phyloP scores from a whole-genome alignment of 2,888 invertebrate species.

The Marronus borbonicus region DNA sequence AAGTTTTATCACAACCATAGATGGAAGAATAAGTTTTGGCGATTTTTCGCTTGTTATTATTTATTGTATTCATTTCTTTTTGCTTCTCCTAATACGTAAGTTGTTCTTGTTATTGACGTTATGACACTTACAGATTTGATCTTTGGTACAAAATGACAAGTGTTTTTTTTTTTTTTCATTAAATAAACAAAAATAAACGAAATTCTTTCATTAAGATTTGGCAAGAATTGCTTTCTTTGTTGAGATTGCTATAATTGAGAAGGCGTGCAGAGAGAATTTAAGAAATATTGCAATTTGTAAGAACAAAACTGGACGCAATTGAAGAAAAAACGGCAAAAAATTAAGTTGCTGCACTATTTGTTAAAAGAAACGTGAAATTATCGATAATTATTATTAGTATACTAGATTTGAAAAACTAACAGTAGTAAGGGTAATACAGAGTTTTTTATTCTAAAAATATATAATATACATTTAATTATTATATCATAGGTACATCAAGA shows the following conservation, averaged over 20 bases:
- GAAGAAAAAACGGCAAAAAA: neutral
- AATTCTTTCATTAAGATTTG: constrained; percentile 49
- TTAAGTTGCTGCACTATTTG: constrained; percentile 23
- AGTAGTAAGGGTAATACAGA: neutral
- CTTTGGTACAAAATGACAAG: constrained; percentile 69
- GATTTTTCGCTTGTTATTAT: constrained; percentile 60
- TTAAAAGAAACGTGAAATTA: neutral
- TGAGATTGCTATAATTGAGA: neutral
- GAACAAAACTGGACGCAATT: neutral
- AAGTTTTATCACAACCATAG: constrained; percentile 69
- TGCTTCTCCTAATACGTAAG: neutral
- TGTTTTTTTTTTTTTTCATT: constrained; percentile 51
- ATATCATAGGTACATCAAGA: constrained; percentile 11
- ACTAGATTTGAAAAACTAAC: neutral
- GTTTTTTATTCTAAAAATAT: neutral
- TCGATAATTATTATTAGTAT: neutral
- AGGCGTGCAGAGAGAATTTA: neutral
- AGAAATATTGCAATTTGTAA: neutral
- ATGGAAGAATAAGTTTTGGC: constrained; percentile 69
- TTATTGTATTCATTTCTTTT: constrained; percentile 8
- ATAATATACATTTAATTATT: neutral
- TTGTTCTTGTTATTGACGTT: constrained; percentile 49
- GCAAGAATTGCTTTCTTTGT: constrained; percentile 58
- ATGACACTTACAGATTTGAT: constrained; percentile 66
- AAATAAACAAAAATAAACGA: constrained; percentile 53